A percentile compares a stretch with the other conserved stretches of the same genome.
phyloP scores from a whole-genome alignment of 2,888 invertebrate genomes.

The Elegia similella region DNA sequence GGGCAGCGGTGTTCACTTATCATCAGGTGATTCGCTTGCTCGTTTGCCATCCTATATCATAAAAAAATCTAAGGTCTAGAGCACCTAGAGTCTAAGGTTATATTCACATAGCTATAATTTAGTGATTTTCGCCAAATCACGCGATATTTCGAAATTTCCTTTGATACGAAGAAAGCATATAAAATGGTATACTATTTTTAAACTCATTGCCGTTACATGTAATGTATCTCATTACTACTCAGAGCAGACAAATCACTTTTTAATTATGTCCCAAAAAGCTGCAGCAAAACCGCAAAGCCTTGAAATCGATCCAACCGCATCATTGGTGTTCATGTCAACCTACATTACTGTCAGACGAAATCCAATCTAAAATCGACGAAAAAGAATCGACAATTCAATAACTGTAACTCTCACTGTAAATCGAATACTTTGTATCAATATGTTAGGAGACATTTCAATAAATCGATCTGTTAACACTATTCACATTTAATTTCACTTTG shows the following conservation, averaged over 20 bases:
- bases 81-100: too few relatives aligned
- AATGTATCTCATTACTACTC: background rate
- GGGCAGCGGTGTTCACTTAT: too few relatives aligned
- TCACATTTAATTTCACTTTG: constrained; percentile 10
- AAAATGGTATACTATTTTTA: background rate
- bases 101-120: too few relatives aligned
- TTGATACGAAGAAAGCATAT: background rate
- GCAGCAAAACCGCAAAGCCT: constrained; percentile 61
- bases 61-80: too few relatives aligned
- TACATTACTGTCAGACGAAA: constrained; percentile 36
- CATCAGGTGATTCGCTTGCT: too few relatives aligned
- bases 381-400: background rate
- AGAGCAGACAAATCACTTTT: constrained; percentile 10
- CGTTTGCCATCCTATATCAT: too few relatives aligned
- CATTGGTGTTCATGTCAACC: constrained; percentile 58
- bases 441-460: background rate
- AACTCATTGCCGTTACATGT: background rate
- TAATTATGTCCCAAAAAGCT: constrained; percentile 43
- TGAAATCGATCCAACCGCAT: constrained; percentile 75
- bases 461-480: constrained; percentile 39
- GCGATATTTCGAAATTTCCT: too few relatives aligned
- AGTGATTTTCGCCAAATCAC: too few relatives aligned
- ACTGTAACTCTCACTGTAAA: constrained; percentile 3
- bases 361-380: background rate
- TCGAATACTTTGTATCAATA: constrained; percentile 10